These are phyloP conservation scores for Camelus bactrianus DNA, from an alignment of 2,113 vertebrate species.

Conservation along the genomic window DNA sequence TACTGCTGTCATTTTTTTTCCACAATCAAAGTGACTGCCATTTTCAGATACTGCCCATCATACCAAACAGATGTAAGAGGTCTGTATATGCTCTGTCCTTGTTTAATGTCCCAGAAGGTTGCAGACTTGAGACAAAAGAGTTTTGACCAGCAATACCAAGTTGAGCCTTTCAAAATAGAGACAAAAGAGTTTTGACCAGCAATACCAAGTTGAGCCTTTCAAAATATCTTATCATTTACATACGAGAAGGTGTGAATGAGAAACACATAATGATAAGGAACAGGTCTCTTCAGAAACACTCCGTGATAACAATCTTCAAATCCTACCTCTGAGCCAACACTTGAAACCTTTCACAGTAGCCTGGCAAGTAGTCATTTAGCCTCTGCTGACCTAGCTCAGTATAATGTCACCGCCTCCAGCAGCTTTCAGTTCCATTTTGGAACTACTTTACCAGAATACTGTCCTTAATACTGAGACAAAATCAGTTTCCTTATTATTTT, in stretches of 20 bases:
- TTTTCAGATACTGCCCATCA: constrained; percentile 5
- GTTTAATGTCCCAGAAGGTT: neutral
- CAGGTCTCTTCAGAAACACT: neutral
- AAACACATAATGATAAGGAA: neutral
- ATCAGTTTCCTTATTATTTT: constrained; percentile 17
- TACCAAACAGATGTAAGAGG: neutral
- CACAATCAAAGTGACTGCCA: neutral
- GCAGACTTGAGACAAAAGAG: neutral
- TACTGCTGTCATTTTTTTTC: constrained; percentile 25
- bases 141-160: neutral
- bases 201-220: neutral
- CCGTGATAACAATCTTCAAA: neutral
- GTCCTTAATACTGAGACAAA: neutral
- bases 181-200: neutral
- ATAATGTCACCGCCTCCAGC: neutral
- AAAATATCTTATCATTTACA: constrained; percentile 31
- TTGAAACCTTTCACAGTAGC: neutral
- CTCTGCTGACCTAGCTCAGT: neutral
- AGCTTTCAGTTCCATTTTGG: constrained; percentile 20
- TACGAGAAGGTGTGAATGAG: constrained; percentile 14
- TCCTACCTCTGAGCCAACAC: neutral
- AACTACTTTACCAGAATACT: constrained; percentile 38
- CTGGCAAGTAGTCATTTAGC: neutral
- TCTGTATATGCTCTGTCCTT: neutral
- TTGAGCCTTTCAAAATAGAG: constrained; percentile 7